These are phyloP conservation scores for Onychomys arenicola DNA, from an alignment of 2,797 vertebrate species.

Conservation along the genomic window DNA sequence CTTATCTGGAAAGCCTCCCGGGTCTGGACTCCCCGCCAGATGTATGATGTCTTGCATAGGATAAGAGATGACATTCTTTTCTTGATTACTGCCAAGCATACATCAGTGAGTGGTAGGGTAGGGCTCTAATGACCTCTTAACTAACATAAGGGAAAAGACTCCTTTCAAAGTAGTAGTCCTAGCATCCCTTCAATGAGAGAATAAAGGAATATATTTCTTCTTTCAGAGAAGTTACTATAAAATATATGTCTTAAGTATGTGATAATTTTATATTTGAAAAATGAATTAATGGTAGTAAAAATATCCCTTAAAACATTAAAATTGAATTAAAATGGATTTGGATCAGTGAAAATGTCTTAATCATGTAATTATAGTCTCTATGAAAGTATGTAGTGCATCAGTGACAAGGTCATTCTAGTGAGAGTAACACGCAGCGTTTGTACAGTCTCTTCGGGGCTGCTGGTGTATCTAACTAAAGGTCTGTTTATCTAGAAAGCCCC, in stretches of 20 bases:
- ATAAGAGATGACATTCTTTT: neutral
- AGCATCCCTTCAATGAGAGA: neutral
- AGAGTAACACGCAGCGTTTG: neutral
- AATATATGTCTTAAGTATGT: neutral
- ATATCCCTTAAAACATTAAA: slow-evolving; percentile 1
- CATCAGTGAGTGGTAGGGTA: neutral
- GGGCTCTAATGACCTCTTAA: neutral
- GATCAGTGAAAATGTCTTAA: slow-evolving; percentile 1
- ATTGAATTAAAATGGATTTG: slow-evolving; percentile 47
- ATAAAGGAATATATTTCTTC: neutral
- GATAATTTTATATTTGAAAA: slow-evolving; percentile 50
- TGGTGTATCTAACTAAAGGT: neutral
- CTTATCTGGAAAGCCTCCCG: neutral
- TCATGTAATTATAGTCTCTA: neutral
- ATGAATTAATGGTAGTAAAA: slow-evolving; percentile 10
- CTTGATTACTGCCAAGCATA: neutral
- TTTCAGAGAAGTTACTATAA: slow-evolving; percentile 24
- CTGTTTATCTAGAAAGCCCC: neutral
- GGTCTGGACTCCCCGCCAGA: neutral
- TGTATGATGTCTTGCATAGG: neutral
- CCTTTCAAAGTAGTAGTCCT: neutral
- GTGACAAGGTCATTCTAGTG: neutral
- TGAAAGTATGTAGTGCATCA: neutral
- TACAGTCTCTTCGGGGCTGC: neutral
- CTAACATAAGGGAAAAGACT: neutral